These are phyloP conservation scores for Pomatostomus ruficeps DNA, from an alignment of 2,113 vertebrate species.

Conservation along the genomic window DNA sequence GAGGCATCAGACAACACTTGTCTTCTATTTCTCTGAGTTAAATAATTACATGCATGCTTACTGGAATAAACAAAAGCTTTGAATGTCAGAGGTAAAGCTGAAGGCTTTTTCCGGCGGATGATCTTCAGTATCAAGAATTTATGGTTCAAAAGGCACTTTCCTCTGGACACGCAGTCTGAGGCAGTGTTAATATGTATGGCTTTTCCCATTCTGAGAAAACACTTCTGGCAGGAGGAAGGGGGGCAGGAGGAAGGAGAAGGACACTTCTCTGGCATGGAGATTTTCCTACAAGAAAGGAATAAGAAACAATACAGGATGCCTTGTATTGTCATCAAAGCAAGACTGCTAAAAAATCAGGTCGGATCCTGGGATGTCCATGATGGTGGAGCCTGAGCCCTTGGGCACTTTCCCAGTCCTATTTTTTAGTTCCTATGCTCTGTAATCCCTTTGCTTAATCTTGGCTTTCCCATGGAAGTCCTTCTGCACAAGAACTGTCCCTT, in stretches of 20 bases:
- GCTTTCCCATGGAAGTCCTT: background rate
- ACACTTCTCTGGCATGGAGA: background rate
- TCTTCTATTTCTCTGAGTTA: background rate
- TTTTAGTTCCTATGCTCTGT: background rate
- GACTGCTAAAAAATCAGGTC: background rate
- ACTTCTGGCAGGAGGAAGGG: background rate
- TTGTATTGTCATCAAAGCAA: background rate
- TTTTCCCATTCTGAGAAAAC: background rate
- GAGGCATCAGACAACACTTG: background rate
- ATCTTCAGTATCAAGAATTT: constrained; percentile 22
- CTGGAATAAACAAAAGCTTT: constrained; percentile 33
- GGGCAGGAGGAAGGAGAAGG: background rate
- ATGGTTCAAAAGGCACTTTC: constrained; percentile 49
- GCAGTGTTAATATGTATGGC: background rate
- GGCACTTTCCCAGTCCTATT: background rate
- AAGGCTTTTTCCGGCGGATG: background rate
- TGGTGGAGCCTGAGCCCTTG: background rate
- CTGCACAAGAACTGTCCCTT: background rate
- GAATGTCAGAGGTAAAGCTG: constrained; percentile 53
- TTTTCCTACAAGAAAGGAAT: background rate
- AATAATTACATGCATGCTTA: background rate
- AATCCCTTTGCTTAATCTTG: background rate
- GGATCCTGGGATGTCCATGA: background rate
- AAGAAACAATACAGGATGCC: background rate
- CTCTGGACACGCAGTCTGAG: background rate